Evolutionary conservation across 1,140 invertebrate species (phyloP).

Genomic region (Probaryconus sp.): DNA sequence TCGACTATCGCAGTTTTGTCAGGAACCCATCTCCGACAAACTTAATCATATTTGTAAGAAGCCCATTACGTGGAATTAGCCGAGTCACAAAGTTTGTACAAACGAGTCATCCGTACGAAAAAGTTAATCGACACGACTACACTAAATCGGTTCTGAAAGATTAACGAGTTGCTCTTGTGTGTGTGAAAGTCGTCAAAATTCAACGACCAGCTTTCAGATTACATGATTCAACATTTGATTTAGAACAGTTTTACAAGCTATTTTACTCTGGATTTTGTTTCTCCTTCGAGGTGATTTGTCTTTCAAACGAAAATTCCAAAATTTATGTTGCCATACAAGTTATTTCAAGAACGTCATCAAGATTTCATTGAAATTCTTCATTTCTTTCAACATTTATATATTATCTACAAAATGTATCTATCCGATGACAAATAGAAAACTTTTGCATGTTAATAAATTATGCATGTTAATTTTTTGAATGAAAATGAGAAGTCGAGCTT

Average conservation of each 20-base stretch:
- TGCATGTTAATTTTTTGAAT: too few species aligned
- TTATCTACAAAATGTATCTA: too few species aligned
- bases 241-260: constrained; percentile 26
- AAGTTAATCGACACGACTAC: constrained; percentile 29
- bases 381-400: too few species aligned
- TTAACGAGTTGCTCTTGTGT: constrained; percentile 40
- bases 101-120: constrained; percentile 28
- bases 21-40: constrained; percentile 28
- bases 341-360: too few species aligned
- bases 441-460: too few species aligned
- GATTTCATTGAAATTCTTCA: too few species aligned
- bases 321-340: too few species aligned
- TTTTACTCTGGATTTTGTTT: constrained; percentile 5
- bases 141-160: constrained; percentile 36
- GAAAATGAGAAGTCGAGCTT: too few species aligned
- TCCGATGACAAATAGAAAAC: too few species aligned
- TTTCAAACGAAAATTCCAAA: too few species aligned
- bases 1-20: too few species aligned
- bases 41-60: constrained; percentile 28
- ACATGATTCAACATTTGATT: constrained; percentile 37
- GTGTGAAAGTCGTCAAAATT: constrained; percentile 38
- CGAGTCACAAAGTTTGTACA: constrained; percentile 31
- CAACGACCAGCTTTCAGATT: constrained; percentile 24
- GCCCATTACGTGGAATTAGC: constrained; percentile 34
- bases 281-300: too few species aligned